Evolutionary conservation across 2,888 invertebrate genomes (phyloP).

Genomic region (Zeuzera pyrina): DNA sequence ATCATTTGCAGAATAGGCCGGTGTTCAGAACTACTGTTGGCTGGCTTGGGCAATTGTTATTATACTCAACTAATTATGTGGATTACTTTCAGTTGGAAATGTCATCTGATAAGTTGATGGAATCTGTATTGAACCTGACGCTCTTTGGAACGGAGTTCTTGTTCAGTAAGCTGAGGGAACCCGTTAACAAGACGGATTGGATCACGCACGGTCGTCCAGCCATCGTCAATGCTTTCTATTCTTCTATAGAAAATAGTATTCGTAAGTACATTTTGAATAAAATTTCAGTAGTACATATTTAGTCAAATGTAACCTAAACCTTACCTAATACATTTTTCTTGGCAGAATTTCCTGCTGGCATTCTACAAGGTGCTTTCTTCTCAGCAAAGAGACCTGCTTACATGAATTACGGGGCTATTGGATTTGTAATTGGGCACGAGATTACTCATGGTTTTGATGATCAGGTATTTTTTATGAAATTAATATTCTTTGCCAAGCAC

Average conservation of each 20-base stretch:
- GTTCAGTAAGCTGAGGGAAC: constrained; percentile 82
- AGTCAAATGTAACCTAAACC: background rate
- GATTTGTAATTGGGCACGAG: constrained; percentile 93
- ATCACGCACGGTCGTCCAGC: constrained; percentile 87
- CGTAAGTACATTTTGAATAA: constrained; percentile 84
- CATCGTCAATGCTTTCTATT: constrained; percentile 90
- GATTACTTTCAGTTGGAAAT: constrained; percentile 77
- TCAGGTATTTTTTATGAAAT: constrained; percentile 56
- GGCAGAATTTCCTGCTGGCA: constrained; percentile 93
- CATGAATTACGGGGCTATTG: constrained; percentile 94
- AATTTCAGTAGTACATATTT: too few species aligned
- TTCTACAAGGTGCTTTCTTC: constrained; percentile 93
- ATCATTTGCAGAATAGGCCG: background rate
- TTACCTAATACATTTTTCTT: constrained; percentile 8
- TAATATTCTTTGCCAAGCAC: background rate
- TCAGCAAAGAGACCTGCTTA: constrained; percentile 89
- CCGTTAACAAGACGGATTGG: constrained; percentile 91
- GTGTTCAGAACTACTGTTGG: background rate
- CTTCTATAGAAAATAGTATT: constrained; percentile 88
- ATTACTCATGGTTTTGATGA: constrained; percentile 94
- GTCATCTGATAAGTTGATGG: constrained; percentile 79
- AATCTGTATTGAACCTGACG: constrained; percentile 83
- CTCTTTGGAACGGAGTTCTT: constrained; percentile 86
- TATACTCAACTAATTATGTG: background rate
- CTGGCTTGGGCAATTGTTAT: background rate